These are phyloP conservation scores for Microctonus hyperodae DNA, from an alignment of 2,888 invertebrate genomes.

Conservation along the genomic window DNA sequence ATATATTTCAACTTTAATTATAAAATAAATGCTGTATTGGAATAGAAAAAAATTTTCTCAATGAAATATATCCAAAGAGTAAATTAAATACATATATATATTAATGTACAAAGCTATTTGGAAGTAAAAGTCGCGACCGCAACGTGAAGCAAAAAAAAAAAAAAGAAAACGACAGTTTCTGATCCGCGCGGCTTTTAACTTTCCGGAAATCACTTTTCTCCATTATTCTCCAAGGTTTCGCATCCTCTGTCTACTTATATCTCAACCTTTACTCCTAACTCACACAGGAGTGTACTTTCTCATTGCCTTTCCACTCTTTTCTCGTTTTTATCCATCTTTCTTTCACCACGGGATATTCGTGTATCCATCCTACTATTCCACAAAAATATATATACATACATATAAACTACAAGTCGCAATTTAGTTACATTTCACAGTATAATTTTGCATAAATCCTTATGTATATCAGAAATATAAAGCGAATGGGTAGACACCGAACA, in stretches of 20 bases:
- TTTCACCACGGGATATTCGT: neutral
- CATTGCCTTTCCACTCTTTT: constrained; percentile 11
- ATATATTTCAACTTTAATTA: too few relatives aligned
- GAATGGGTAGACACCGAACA: constrained; percentile 29
- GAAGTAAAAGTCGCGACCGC: constrained; percentile 4
- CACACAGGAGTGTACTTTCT: neutral
- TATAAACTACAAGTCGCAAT: neutral
- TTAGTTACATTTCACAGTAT: constrained; percentile 18
- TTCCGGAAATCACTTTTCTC: constrained; percentile 60
- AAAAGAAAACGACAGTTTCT: constrained; percentile 47
- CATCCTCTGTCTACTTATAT: constrained; percentile 1
- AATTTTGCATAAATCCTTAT: constrained; percentile 44
- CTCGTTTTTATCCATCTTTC: neutral
- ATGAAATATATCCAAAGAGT: constrained; percentile 1
- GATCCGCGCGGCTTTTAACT: constrained; percentile 60
- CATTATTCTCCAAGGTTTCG: constrained; percentile 53
- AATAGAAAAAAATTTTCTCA: neutral
- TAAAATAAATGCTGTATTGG: too few relatives aligned
- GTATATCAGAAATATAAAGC: constrained; percentile 33
- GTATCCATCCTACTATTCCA: neutral
- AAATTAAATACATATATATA: constrained; percentile 5
- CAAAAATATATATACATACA: neutral
- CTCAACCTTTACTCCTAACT: neutral
- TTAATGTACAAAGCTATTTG: neutral
- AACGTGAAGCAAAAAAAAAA: constrained; percentile 20